These are phyloP conservation scores for Actinia tenebrosa DNA, from an alignment of 64 coral and sea anemone genomes.

Conservation along the genomic window DNA sequence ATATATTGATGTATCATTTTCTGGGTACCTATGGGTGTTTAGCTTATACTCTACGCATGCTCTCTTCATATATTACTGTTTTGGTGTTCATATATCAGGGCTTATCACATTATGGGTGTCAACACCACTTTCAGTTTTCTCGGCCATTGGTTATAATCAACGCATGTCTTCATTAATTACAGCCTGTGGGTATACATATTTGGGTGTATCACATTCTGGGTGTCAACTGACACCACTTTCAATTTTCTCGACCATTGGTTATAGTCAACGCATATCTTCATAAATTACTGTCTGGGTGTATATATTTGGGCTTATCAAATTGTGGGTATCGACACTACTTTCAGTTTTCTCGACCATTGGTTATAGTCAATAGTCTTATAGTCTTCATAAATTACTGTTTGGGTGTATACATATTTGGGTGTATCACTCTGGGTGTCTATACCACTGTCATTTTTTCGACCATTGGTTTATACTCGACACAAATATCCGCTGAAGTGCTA, in stretches of 20 bases:
- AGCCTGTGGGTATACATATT: background rate
- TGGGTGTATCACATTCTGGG: background rate
- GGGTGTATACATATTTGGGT: background rate
- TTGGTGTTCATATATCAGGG: no score
- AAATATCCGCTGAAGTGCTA: background rate
- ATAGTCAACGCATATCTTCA: no score
- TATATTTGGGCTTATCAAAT: no score
- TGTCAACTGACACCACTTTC: no score
- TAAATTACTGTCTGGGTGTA: background rate
- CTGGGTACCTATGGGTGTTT: background rate
- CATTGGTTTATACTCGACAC: background rate
- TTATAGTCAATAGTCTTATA: background rate
- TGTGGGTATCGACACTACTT: background rate
- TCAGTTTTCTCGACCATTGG: background rate
- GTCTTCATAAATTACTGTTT: background rate
- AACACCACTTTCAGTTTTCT: background rate
- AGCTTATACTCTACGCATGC: no score
- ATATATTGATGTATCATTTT: background rate
- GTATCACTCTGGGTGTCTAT: background rate
- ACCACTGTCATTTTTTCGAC: slow-evolving; percentile 9
- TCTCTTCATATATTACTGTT: no score
- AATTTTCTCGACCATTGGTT: no score
- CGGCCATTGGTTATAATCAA: background rate
- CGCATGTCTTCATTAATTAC: background rate
- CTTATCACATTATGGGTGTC: no score